These are phyloP conservation scores for Tenthredo scrophulariae DNA, from an alignment of 2,888 invertebrate species.

Conservation along the genomic window DNA sequence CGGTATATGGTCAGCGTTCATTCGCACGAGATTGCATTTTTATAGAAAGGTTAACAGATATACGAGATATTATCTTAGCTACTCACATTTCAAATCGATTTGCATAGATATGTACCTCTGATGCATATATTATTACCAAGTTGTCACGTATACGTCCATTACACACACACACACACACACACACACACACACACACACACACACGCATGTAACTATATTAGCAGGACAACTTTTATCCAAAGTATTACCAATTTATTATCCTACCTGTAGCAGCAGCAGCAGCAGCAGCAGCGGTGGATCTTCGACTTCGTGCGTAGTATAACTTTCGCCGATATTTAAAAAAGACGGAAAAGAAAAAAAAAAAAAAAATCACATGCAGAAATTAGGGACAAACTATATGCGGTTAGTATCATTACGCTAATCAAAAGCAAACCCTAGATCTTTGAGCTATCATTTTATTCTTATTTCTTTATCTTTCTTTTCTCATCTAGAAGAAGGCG, in stretches of 20 bases:
- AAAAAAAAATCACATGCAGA: not conserved
- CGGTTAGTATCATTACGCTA: slow-evolving; percentile 23
- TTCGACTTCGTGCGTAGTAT: not conserved
- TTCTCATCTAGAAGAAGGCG: slow-evolving; percentile 14
- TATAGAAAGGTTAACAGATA: slow-evolving; percentile 27
- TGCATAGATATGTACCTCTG: slow-evolving; percentile 39
- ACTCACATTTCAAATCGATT: slow-evolving; percentile 48
- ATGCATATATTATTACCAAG: slow-evolving; percentile 25
- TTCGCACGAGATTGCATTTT: slow-evolving; percentile 40
- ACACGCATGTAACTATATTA: not conserved
- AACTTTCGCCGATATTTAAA: slow-evolving; percentile 8
- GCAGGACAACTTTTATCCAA: not conserved
- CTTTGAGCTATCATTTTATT: not conserved
- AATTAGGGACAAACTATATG: not conserved
- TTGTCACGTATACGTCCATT: not conserved
- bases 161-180: not conserved
- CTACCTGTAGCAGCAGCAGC: not conserved
- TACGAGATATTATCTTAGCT: slow-evolving; percentile 43
- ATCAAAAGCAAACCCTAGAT: not conserved
- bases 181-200: not conserved
- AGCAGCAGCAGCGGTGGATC: not conserved
- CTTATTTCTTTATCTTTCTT: not conserved
- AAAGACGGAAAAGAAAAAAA: not conserved
- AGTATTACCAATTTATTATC: not conserved
- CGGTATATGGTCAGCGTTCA: slow-evolving; percentile 32